Evolutionary conservation across 2,113 vertebrate species (phyloP).

Genomic region (Narcine bancroftii): DNA sequence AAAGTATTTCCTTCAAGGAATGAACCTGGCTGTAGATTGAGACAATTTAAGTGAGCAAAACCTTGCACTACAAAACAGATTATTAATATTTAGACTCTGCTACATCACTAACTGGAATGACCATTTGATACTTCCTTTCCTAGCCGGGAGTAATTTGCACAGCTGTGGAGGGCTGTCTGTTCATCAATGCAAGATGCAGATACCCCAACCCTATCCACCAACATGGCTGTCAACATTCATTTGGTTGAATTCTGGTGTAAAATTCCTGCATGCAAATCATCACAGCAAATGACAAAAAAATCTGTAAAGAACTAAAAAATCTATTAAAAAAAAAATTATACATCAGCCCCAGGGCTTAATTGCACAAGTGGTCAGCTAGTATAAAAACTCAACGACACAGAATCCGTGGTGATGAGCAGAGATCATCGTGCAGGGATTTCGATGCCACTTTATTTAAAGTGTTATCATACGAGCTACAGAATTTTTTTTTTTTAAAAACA

Average conservation of each 20-base stretch:
- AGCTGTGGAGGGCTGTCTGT: conserved; percentile 10
- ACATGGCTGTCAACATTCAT: conserved; percentile 28
- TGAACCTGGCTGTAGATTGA: neutral
- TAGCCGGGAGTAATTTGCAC: neutral
- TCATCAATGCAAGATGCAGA: conserved; percentile 14
- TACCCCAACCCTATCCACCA: neutral
- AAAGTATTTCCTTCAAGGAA: neutral
- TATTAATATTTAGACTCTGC: neutral
- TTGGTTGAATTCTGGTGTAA: neutral
- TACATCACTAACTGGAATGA: neutral
- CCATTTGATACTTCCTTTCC: neutral
- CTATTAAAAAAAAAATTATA: neutral
- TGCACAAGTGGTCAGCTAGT: neutral
- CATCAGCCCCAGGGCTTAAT: neutral
- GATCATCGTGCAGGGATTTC: neutral
- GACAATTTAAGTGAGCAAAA: neutral
- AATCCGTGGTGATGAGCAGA: neutral
- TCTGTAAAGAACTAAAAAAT: neutral
- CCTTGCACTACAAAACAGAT: neutral
- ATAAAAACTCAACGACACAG: neutral
- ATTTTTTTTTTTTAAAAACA: too few species aligned
- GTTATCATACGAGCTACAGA: neutral
- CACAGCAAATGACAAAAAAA: neutral
- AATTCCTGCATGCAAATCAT: neutral
- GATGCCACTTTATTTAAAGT: neutral